A percentile compares a stretch with the other conserved stretches of the same genome.
Conservation (phyloP, 64 coral and sea anemone species). For the Catalaphyllia jardinei region DNA sequence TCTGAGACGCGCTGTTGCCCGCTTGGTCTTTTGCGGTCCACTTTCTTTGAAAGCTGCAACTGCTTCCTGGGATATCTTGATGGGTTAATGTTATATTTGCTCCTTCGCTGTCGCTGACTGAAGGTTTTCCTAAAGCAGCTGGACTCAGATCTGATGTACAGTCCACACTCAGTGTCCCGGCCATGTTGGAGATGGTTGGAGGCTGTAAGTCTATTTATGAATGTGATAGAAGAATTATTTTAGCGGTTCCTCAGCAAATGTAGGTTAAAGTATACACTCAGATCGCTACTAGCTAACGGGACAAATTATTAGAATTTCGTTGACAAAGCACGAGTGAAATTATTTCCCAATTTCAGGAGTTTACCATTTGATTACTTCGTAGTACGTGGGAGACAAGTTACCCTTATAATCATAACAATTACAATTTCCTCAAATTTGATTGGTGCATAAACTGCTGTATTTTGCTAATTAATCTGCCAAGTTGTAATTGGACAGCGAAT, state of each 20-base stretch:
- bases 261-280: too few species aligned
- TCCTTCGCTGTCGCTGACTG: constrained; percentile 67
- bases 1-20: constrained; percentile 53
- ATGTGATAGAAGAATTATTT: neutral
- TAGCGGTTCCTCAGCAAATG: neutral
- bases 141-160: constrained; percentile 68
- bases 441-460: too few species aligned
- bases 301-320: too few species aligned
- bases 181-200: constrained; percentile 51
- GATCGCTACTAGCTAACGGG: too few species aligned
- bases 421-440: too few species aligned
- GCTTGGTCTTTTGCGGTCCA: constrained; percentile 75
- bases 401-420: too few species aligned
- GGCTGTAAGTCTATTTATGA: constrained; percentile 48
- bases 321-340: too few species aligned
- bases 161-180: constrained; percentile 22
- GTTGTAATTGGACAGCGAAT: too few species aligned
- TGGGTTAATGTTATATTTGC: constrained; percentile 40
- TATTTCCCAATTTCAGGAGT: too few species aligned
- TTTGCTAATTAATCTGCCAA: too few species aligned
- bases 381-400: too few species aligned
- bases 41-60: constrained; percentile 60
- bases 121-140: constrained; percentile 51
- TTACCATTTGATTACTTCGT: too few species aligned
- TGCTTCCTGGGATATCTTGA: constrained; percentile 24